A percentile compares a stretch with the other conserved stretches of the same genome.
phyloP scores from a whole-genome alignment of 2,113 vertebrate species.

The Machaerirhynchus nigripectus region DNA sequence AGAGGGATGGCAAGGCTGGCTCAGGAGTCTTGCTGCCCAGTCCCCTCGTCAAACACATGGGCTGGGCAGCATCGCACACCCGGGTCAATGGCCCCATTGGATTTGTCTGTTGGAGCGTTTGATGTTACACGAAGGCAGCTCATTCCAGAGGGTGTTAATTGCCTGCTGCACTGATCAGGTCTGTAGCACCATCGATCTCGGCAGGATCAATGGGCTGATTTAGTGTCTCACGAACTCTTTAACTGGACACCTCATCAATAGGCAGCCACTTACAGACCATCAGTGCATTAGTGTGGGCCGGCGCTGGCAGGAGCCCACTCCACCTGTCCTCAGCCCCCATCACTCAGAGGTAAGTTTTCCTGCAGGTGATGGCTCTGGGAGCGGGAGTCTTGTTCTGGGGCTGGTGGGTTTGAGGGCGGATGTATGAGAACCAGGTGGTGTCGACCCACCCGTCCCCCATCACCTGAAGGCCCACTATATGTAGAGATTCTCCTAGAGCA shows the following conservation, averaged over 20 bases:
- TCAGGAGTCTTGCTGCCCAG: background rate
- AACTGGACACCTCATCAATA: slow-evolving; percentile 84
- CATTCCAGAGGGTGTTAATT: slow-evolving; percentile 75
- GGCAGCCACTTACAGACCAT: slow-evolving; percentile 76
- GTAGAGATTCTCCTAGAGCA: background rate
- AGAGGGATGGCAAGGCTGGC: background rate
- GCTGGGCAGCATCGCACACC: background rate
- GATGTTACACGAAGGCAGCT: slow-evolving; percentile 70
- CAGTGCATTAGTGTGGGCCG: background rate
- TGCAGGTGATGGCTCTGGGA: background rate
- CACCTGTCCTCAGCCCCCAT: background rate
- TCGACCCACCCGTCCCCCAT: background rate
- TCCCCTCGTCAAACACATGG: fast-evolving
- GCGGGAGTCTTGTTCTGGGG: background rate
- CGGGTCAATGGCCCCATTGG: slow-evolving; percentile 62
- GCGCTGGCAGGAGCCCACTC: background rate
- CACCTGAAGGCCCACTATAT: fast-evolving
- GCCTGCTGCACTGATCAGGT: slow-evolving; percentile 71
- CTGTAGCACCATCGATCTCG: slow-evolving; percentile 81
- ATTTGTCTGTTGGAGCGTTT: slow-evolving; percentile 70
- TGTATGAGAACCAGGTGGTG: fast-evolving
- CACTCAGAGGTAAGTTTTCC: slow-evolving; percentile 52
- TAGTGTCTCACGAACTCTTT: slow-evolving; percentile 84
- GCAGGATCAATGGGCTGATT: slow-evolving; percentile 85
- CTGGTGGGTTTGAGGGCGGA: fast-evolving